A percentile compares a stretch with the other conserved stretches of the same genome.
These are phyloP conservation scores for Strix uralensis DNA, from an alignment of 2,113 vertebrate species.

Conservation along the genomic window DNA sequence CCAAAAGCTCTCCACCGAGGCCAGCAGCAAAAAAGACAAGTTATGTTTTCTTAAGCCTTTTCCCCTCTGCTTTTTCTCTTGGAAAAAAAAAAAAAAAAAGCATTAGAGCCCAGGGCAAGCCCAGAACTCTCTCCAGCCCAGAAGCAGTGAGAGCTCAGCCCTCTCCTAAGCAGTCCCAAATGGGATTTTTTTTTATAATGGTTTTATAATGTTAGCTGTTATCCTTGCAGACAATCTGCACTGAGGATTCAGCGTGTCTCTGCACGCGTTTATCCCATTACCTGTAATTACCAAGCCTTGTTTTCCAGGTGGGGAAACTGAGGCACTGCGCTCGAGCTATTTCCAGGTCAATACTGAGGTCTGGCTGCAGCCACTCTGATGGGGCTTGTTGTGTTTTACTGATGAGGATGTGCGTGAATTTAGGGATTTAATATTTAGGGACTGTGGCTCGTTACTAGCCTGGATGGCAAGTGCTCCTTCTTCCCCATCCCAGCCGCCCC, in stretches of 20 bases:
- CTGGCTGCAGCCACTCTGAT: background rate
- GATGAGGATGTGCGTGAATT: background rate
- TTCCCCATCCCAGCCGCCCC: no score
- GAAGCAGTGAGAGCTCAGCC: background rate
- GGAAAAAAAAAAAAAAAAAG: background rate
- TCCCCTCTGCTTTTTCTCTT: background rate
- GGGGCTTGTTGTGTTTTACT: background rate
- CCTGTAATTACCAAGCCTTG: background rate
- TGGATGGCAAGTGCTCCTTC: background rate
- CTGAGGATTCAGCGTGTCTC: background rate
- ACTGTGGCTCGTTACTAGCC: background rate
- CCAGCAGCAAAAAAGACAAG: background rate
- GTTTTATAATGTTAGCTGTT: background rate
- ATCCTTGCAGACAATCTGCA: background rate
- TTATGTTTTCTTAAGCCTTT: background rate
- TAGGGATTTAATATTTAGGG: background rate
- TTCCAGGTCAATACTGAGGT: background rate
- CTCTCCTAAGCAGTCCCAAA: background rate
- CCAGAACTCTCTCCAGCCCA: background rate
- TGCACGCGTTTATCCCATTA: background rate
- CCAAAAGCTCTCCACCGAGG: background rate
- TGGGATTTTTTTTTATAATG: background rate
- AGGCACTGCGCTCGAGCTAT: fast-evolving
- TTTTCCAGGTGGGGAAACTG: background rate
- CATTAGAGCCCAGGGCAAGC: background rate